Base-by-base conservation (phyloP, 1,140 invertebrate genomes). In the Aleiodes sp. region DNA sequence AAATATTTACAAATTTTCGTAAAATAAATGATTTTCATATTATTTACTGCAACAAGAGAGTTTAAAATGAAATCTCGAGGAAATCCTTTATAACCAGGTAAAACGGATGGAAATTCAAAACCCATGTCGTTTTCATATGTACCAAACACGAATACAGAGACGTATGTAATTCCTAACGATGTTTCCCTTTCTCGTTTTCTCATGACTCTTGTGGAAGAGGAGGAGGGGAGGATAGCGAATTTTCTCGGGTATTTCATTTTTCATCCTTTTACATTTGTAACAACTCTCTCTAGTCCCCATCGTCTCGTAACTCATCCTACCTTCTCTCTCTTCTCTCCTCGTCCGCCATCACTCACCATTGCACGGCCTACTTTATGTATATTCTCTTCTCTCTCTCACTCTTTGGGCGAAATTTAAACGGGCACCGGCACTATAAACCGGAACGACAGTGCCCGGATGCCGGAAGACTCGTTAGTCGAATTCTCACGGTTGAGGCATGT, bases 391-490 rank as follows among this genome's bases (percentile, higher is more conserved):
- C 12, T n/a, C n/a, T n/a, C n/a, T n/a, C n/a, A n/a, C n/a, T n/a
- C n/a, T n/a, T n/a, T n/a, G n/a, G n/a, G n/a, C n/a, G 7, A 19
- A 24, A 29, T 59, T 59, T 29, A 59, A 59, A 59, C 26, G 21
- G 0, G 10, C 46, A 26, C 3, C 3, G 8, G 28, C 26, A 31
- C 12, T 12, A 14, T 59, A 59, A 59, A 59, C 24, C 52, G 52
- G 19, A 59, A 31, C 14, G 56, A 31, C 26, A n/a, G 4, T 26
- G 29, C 12, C 56, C 2, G 12, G 56, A 59, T 56, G 52, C 56
- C 56, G 56, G 56, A 59, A 59, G 28, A 59, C 56, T 59, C 56
- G 56, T 59, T 59, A 59, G 56, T 31, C 56, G 28, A 59, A 59
- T 59, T 59, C 16, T 59, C 28, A 59, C 56, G 28, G 56, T 59